A percentile compares a stretch with the other conserved stretches of the same genome.
Conservation (phyloP, 2,888 invertebrate genomes). For the Coenonympha glycerion region DNA sequence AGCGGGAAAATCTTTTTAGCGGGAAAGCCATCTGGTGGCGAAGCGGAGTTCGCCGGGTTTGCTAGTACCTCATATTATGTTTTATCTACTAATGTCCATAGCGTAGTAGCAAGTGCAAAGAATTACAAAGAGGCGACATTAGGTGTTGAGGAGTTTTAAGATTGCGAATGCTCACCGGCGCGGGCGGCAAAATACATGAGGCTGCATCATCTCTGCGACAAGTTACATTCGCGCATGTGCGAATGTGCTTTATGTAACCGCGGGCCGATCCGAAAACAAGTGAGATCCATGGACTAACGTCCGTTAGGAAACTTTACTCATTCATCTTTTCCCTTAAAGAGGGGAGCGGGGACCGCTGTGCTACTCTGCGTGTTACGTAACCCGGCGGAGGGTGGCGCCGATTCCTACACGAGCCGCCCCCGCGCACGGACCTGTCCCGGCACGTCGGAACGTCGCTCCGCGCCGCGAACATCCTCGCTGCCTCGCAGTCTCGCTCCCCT, state of each 20-base stretch:
- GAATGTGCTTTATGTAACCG: constrained; percentile 58
- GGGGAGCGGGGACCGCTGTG: constrained; percentile 63
- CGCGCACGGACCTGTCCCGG: constrained; percentile 46
- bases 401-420: constrained; percentile 51
- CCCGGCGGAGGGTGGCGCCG: constrained; percentile 45
- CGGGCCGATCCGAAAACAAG: constrained; percentile 51
- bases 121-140: no score
- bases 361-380: constrained; percentile 60
- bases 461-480: constrained; percentile 24
- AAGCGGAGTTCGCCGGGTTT: no score
- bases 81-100: no score
- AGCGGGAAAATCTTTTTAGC: no score
- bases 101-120: no score
- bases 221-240: constrained; percentile 44
- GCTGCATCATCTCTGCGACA: constrained; percentile 11
- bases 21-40: no score
- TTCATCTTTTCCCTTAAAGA: constrained; percentile 72
- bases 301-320: constrained; percentile 71
- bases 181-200: constrained; percentile 9
- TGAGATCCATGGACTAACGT: constrained; percentile 65
- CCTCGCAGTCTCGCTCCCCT: no score
- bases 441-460: constrained; percentile 30
- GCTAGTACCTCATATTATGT: no score
- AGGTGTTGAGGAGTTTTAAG: no score
- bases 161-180: no score